Conservation (phyloP, 2,888 invertebrate genomes). For the Liopterus haemorrhoidalis region DNA sequence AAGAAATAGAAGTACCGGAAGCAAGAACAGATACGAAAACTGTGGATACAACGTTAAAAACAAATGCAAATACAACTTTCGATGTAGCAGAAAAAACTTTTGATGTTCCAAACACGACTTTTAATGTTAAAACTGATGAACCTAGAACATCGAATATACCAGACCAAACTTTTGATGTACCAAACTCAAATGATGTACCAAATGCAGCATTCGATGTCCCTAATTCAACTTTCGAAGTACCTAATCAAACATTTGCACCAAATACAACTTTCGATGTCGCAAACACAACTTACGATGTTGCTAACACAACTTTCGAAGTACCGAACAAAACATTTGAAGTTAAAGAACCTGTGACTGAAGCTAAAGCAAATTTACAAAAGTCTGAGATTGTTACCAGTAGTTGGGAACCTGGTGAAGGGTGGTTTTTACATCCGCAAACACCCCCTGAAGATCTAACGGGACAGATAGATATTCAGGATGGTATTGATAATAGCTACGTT, state of each 20-base stretch:
- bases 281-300: not conserved
- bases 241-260: not conserved
- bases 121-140: too few relatives aligned
- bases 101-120: not conserved
- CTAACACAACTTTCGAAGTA: not conserved
- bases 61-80: conserved; percentile 1
- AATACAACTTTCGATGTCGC: not conserved
- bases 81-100: not conserved
- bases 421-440: conserved; percentile 47
- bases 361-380: not conserved
- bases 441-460: conserved; percentile 37
- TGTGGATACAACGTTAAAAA: not conserved
- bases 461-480: conserved; percentile 35
- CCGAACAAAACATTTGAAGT: not conserved
- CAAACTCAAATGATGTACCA: too few relatives aligned
- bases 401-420: conserved; percentile 41
- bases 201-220: too few relatives aligned
- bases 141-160: too few relatives aligned
- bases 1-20: too few relatives aligned
- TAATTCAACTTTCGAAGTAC: not conserved
- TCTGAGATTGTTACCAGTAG: conserved; percentile 22
- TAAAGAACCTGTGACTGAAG: conserved; percentile 6
- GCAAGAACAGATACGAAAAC: too few relatives aligned
- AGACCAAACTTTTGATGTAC: too few relatives aligned
- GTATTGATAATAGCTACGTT: conserved; percentile 45